These are phyloP conservation scores for Heliconius erato DNA, from an alignment of 2,888 invertebrate species.

Conservation along the genomic window DNA sequence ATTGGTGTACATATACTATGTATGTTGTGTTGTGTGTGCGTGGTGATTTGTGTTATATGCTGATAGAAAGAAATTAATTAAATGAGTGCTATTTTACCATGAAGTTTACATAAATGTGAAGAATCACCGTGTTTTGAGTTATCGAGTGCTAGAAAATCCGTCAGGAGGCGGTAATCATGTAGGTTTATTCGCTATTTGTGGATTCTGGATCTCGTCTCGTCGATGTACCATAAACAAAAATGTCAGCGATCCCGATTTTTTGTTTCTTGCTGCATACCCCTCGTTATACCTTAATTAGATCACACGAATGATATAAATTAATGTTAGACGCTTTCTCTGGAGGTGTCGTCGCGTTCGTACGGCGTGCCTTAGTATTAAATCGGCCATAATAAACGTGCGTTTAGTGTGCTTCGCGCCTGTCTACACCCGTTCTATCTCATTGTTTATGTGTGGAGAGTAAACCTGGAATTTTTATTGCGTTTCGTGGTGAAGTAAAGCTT, in stretches of 20 bases:
- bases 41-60: slow-evolving; percentile 86
- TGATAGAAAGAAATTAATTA: slow-evolving; percentile 84
- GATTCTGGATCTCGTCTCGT: slow-evolving; percentile 82
- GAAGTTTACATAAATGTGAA: slow-evolving; percentile 84
- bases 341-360: slow-evolving; percentile 64
- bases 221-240: slow-evolving; percentile 87
- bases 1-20: slow-evolving; percentile 70
- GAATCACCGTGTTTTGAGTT: slow-evolving; percentile 81
- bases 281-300: slow-evolving; percentile 83
- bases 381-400: slow-evolving; percentile 84
- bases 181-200: slow-evolving; percentile 85
- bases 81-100: slow-evolving; percentile 81
- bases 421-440: slow-evolving; percentile 85
- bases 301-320: slow-evolving; percentile 84
- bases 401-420: slow-evolving; percentile 81
- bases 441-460: slow-evolving; percentile 86
- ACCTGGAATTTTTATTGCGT: slow-evolving; percentile 82
- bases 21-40: slow-evolving; percentile 86
- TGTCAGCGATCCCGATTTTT: slow-evolving; percentile 87
- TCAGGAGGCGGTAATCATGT: slow-evolving; percentile 85
- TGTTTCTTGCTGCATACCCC: slow-evolving; percentile 84
- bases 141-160: slow-evolving; percentile 84
- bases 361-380: slow-evolving; percentile 75
- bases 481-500: slow-evolving; percentile 70
- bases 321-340: slow-evolving; percentile 78